Base-by-base conservation (phyloP, 2,797 vertebrate species). In the Parambassis ranga region DNA sequence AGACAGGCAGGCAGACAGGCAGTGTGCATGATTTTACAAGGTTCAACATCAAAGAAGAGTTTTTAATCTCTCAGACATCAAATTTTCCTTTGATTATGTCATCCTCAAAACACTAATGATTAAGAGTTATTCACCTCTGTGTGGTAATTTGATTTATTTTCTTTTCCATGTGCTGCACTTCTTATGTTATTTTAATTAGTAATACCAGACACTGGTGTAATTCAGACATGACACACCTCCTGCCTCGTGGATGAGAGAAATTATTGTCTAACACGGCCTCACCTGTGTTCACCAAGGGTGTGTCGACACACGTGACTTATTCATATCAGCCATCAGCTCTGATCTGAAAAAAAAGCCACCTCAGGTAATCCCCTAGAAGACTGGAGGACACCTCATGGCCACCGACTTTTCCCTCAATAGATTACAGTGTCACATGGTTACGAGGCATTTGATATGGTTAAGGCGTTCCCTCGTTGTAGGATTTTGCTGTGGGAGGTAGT, bases 291-390 rank as follows among this genome's bases (percentile, higher is more conserved):
- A 37, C 51, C 5, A 52, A 78, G 79, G 91, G 86, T 53, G 90
- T 81, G 90, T 84, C 70, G 1, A 65, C 56, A 43, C 75, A 80
- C 68, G 71, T 87, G 90, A 90, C 72, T 88, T 68, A 82, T 61
- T 67, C 61, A 43, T 53, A 67, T 79, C 43, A 16, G 14, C 62
- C 60, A 68, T 79, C 53, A 76, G 69, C 65, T 73, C 47, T 31
- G 72, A 79, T 58, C 41, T 56, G 47, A 77, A 48, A 61, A n/a
- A 62, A 70, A 61, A 18, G 38, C 71, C 62, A 80, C 77, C 46
- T 36, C 42, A 2, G 33, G 49, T 87, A 86, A 90, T 85, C 84
- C 79, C 32, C 6, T 27, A 18, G 51, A 63, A 65, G 65, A 64
- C 59, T 13, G 7, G 38, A 55, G 68, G 76, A 82, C 61, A 35